Base-by-base conservation (phyloP, 2,797 vertebrate species). In the Ammospiza maritima region DNA sequence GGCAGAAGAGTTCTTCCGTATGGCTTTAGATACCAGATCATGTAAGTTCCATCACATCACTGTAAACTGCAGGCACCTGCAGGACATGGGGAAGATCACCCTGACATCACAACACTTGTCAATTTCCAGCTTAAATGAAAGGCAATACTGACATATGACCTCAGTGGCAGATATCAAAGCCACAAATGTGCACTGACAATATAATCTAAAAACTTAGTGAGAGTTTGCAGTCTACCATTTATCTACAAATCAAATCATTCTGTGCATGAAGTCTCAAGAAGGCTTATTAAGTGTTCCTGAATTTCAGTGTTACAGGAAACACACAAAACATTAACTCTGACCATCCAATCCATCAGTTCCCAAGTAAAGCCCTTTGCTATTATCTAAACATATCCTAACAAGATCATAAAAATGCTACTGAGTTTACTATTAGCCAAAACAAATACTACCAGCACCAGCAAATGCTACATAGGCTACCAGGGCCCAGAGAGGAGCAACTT, bases 191-290 rank as follows among this genome's bases (percentile, higher is more conserved):
- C 44, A 36, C 17, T 40, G 21, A 11, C 16, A 81, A 64, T 5
- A 62, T 5, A 51, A 14, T 60, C n/a, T 40, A 90, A 90, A 51
- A 81, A 69, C 10, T 23, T 38, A 22, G 9, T 32, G 16, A 61
- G 48, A 48, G 17, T n/a, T 90, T 76, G 21, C 38, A 65, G 71
- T 76, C 53, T 25, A 64, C 42, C 34, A 47, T 22, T 73, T 50
- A 53, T 16, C 36, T 62, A 42, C 20, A 77, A 85, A 57, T 9
- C 38, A 75, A 88, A 72, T 20, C 4, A 34, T 34, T 21, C 18
- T 36, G 34, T 23, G n/a, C 16, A 53, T 0, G 0, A 79, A 58
- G 47, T 10, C 50, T 64, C 5, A 2, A 74, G 32, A 48, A 56
- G 25, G 11, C 34, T 64, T 62, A 53, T 6, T 47, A 85, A 26